phyloP scores from a whole-genome alignment of 2,113 vertebrate species.

The Puntigrus tetrazona region DNA sequence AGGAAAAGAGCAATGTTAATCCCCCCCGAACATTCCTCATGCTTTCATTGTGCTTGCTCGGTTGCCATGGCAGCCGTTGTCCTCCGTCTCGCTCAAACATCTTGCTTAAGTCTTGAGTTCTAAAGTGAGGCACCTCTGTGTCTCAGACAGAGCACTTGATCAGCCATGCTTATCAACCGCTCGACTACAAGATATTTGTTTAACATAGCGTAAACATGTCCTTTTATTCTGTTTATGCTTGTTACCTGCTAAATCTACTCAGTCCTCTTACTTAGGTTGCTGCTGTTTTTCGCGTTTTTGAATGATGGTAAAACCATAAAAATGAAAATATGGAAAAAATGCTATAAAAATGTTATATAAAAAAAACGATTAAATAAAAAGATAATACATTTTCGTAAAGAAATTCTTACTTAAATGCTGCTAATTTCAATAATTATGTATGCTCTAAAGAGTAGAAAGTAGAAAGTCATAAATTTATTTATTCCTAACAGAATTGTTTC shows the following conservation, averaged over 20 bases:
- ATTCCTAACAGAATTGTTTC: too few relatives aligned
- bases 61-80: slow-evolving; percentile 48
- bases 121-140: slow-evolving; percentile 8
- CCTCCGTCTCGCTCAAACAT: slow-evolving; percentile 1
- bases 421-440: too few relatives aligned
- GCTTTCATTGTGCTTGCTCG: slow-evolving; percentile 44
- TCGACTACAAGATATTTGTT: slow-evolving; percentile 3
- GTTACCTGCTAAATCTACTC: background rate
- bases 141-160: slow-evolving; percentile 27
- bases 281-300: background rate
- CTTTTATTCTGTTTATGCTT: background rate
- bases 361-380: background rate
- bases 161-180: background rate
- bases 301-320: background rate
- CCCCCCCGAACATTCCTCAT: slow-evolving; percentile 38
- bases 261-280: background rate
- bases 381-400: background rate
- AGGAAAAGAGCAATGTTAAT: slow-evolving; percentile 38
- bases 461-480: too few relatives aligned
- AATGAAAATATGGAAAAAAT: background rate
- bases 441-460: too few relatives aligned
- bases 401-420: background rate
- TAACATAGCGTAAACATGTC: background rate
- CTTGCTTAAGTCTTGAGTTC: slow-evolving; percentile 44
- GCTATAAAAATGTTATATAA: background rate